Base-by-base conservation (phyloP, 2,797 vertebrate species). In the Gadopsis bispinosus region DNA sequence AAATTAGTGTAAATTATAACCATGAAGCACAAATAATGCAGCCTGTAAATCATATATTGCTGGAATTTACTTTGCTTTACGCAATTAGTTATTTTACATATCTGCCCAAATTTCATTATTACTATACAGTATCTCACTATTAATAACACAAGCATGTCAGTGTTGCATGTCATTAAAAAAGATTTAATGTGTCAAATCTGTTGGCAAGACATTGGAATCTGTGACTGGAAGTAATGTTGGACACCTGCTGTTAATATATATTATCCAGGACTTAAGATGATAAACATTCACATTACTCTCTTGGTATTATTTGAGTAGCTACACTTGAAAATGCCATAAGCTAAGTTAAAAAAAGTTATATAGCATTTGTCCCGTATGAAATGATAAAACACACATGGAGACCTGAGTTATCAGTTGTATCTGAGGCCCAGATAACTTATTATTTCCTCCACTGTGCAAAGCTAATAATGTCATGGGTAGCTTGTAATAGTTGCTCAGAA, bases 331-430 rank as follows among this genome's bases (percentile, higher is more conserved):
- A 61, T 13, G 17, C 5, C 20, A 50, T 56, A 12, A 48, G 31
- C 12, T 26, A 50, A 7, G 29, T 55, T 16, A 9, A 47, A 61
- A 31, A 50, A 22, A 2, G 19, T 0, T 41, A 11, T 10, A 22
- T 5, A 22, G 8, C 3, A 62, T 69, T 48, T 62, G 47, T 48
- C 11, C 50, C 22, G 22, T 51, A 20, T n/a, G 12, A 67, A 74
- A 73, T 62, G 19, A n/a, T 58, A 69, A 67, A 71, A 62, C 13
- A 0, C 53, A 19, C 19, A 31, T 31, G 12, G 39, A 43, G 56
- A 73, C 84, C 88, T 86, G 91, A 92, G 88, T 93, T 93, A 94
- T 93, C 93, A 77, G 87, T 76, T 85, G 83, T 61, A 89, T 92
- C 90, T 71, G 55, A 69, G 84, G 77, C 56, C 75, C 70, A 26